Base-by-base conservation (phyloP, 1,140 invertebrate species). In the Panulirus ornatus region DNA sequence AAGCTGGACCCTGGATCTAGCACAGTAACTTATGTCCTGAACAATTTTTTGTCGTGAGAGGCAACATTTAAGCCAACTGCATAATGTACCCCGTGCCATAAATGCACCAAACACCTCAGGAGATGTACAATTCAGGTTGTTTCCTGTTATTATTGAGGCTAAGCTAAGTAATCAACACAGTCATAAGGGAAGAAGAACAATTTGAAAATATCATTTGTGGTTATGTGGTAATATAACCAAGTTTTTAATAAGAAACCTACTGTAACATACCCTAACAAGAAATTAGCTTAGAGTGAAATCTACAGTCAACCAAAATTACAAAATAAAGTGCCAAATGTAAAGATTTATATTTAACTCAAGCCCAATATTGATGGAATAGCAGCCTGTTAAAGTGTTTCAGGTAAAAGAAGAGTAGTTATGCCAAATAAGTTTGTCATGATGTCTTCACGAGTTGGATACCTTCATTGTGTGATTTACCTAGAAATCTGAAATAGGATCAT, bases 61-160 rank as follows among this genome's bases (percentile, higher is more conserved):
- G 58, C 58, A 66, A 66, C 58, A 30, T 66, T 66, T 30, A 30
- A 66, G 58, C 58, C 22, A 27, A 44, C 40, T 44, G 40, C 44
- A 44, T 47, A 44, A 47, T 78, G 75, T 78, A 83, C 34, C 42
- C 66, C 40, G 83, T 84, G 83, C 83, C 83, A 84, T 84, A 84
- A 84, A 84, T 70, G 70, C 70, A 73, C 70, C 83, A 40, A 73
- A 84, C 83, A 84, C 42, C 83, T 73, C 63, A 84, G 83, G 83
- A 84, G 63, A 44, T 73, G 83, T 84, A 84, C 63, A 84, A 84
- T 73, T 73, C 40, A 70, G 66, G n/a, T 44, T 42, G 83, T 42
- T 73, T 47, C 40, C 34, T 30, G 27, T 73, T 73, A n/a, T 73
- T 84, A 44, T 84, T 47, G 63, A n/a, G 66, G 30, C 63, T 40